Evolutionary conservation across 2,888 invertebrate genomes (phyloP), one percentile per base, ranked within the genome.

Genomic region (Tholera decimalis): DNA sequence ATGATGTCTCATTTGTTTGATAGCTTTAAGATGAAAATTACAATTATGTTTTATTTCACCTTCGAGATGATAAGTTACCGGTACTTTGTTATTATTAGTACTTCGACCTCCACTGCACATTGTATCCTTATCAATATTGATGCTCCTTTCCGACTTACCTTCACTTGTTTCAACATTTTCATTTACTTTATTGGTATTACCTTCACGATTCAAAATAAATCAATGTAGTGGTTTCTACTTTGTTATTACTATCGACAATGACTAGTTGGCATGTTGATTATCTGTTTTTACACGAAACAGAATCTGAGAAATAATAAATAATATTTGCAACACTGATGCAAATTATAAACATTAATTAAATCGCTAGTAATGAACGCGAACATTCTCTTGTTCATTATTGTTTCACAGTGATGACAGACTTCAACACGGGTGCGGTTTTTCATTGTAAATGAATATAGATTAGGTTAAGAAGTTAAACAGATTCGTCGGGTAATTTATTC

Each of bases 1-100:
- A 64, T 73, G 73, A 78, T 78, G 67, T 76, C 81, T 80, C 69
- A 79, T 79, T 79, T 65, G 69, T 76, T 80, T 80, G 76, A 67
- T 66, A 47, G 47, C 55, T 73, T 54, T 43, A 47, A 68, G 39
- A 64, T 63, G 63, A 54, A 47, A 46, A 53, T 62, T 47, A 66
- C 56, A 56, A 72, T 71, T 6, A 51, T 50, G 41, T 65, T 71
- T 76, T 71, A 71, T 71, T 66, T 71, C 35, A 57, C 57, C 59
- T 60, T 61, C 33, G 39, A 57, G 35, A 57, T 37, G 56, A 57
- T 60, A 54, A 60, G 59, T 75, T 59, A 53, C 8, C 39, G 9
- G 41, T 65, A 57, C 53, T 73, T 71, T 69, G 58, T 68, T 59
- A 43, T 47, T 49, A 39, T 57, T 58, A 44, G 35, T 49, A 49